Percentiles rank a stretch among this genome's conserved stretches.
phyloP scores from a whole-genome alignment of 1,140 invertebrate species.

The honey bee (Apis mellifera) region DNA sequence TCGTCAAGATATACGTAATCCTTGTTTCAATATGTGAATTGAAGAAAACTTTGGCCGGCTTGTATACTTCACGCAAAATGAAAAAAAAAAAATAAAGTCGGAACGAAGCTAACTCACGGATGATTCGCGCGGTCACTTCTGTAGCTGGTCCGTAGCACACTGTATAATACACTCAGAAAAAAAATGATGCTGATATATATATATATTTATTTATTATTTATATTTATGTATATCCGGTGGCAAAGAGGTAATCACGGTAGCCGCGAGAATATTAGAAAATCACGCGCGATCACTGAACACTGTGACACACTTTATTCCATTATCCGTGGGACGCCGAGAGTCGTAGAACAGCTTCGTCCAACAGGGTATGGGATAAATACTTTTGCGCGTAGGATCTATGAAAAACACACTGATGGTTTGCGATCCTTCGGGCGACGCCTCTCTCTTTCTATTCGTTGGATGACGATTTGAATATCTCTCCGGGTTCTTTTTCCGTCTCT shows the following conservation, averaged over 20 bases:
- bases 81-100: neutral
- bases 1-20: neutral
- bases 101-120: constrained; percentile 34
- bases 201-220: too few relatives aligned
- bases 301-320: constrained; percentile 67
- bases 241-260: constrained; percentile 23
- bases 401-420: constrained; percentile 23
- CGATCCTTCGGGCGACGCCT: constrained; percentile 35
- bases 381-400: constrained; percentile 40
- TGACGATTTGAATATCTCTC: neutral
- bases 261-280: constrained; percentile 27
- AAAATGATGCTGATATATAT: neutral
- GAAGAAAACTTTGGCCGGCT: neutral
- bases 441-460: neutral
- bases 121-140: constrained; percentile 29
- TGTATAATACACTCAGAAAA: constrained; percentile 12
- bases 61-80: neutral
- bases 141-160: constrained; percentile 41
- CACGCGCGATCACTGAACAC: constrained; percentile 63
- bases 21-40: neutral
- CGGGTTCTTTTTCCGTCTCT: neutral
- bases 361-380: constrained; percentile 26
- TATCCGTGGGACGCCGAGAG: constrained; percentile 60
- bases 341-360: constrained; percentile 48
- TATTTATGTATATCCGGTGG: constrained; percentile 23